phyloP scores from a whole-genome alignment of 1,140 invertebrate species.

The Drosophila oshimai region DNA sequence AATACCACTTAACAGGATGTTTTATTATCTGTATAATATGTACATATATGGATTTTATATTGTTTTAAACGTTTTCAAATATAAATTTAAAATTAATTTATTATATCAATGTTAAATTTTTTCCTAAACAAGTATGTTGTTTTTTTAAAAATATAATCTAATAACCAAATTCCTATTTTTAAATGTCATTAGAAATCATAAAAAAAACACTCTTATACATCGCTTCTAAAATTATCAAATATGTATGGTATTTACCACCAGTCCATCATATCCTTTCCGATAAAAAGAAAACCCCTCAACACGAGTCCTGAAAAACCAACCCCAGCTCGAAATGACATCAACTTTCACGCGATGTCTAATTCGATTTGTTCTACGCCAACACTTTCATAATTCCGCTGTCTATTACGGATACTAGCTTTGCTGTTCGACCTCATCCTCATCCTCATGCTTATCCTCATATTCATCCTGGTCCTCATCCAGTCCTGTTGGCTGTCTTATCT shows the following conservation, averaged over 20 bases:
- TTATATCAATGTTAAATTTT: too few relatives aligned
- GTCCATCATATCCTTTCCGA: neutral
- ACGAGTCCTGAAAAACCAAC: neutral
- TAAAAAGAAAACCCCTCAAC: neutral
- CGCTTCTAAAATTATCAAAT: neutral
- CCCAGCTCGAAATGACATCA: slow-evolving; percentile 42
- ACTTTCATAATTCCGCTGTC: slow-evolving; percentile 79
- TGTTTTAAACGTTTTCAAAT: too few relatives aligned
- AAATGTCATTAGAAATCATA: too few relatives aligned
- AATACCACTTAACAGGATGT: neutral
- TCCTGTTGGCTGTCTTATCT: slow-evolving; percentile 63
- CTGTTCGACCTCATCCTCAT: neutral
- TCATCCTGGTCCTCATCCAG: slow-evolving; percentile 30
- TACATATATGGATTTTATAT: too few relatives aligned
- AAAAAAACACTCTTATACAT: neutral
- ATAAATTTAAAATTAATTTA: too few relatives aligned
- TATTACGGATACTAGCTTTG: slow-evolving; percentile 45
- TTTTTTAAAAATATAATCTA: too few relatives aligned
- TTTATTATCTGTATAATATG: too few relatives aligned
- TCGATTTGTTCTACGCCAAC: slow-evolving; percentile 81
- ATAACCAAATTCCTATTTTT: too few relatives aligned
- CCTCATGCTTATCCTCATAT: slow-evolving; percentile 8
- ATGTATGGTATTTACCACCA: neutral
- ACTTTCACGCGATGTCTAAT: slow-evolving; percentile 72
- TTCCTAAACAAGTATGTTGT: too few relatives aligned